Evolutionary conservation across 2,797 vertebrate species (phyloP), one percentile per base, ranked within the genome.

Genomic region (Gymnocypris eckloni): DNA sequence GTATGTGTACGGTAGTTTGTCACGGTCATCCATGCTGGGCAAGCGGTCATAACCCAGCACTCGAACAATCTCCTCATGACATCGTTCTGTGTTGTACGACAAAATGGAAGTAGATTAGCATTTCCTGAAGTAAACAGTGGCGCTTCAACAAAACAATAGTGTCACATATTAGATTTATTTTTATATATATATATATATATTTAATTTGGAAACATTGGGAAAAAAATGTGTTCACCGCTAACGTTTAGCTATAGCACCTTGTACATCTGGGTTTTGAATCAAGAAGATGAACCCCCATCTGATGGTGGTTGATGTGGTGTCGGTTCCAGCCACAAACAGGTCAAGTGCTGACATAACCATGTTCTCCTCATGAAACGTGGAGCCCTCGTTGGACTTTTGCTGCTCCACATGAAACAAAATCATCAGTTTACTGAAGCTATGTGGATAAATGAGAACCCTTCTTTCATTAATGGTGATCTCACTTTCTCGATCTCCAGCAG

Each of bases 231-330:
- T 16, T 5, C 48, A 54, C 9, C 4, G 25, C 61, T 33, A 22
- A 66, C 20, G 37, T 59, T 70, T 50, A 33, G 25, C 11, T 69
- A 5, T 11, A 25, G 10, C 48, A 90, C 89, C 89, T 90, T 91
- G 91, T 22, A 92, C 66, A 20, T 91, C 84, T n/a, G 88, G 89
- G 69, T 90, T 83, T 22, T 90, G 82, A 83, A 87, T 88, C 81
- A 92, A 75, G 54, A 10, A 89, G 13, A 92, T 70, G 43, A 92
- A 85, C 1, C 89, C 89, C 90, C 91, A 92, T 82, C 84, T 86
- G 73, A 92, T 85, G 4, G 90, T 91, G 64, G 70, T 89, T 0
- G 88, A 2, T 0, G 89, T 91, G 12, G 90, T 90, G 79, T 92
- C 91, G 0, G 87, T 89, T 66, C 90, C 91, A 16, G 89, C 89